Conservation (phyloP, 2,888 invertebrate species). For the Tubulanus polymorphus region DNA sequence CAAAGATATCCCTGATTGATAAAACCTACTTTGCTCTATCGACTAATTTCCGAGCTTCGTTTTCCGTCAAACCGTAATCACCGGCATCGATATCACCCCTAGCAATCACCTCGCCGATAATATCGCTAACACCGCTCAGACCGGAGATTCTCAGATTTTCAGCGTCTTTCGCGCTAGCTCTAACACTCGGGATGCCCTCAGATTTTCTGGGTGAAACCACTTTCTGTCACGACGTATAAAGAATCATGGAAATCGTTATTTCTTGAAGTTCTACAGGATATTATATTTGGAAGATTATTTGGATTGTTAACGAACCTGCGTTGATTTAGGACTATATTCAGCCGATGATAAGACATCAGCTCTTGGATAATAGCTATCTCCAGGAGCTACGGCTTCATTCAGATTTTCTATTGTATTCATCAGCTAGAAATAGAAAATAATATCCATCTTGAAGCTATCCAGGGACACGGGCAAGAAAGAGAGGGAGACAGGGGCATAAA, state of each 20-base stretch:
- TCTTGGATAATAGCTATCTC: neutral
- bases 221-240: no score
- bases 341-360: no score
- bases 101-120: conserved; percentile 42
- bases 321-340: no score
- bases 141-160: conserved; percentile 22
- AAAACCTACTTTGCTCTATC: conserved; percentile 22
- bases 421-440: conserved; percentile 6
- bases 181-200: no score
- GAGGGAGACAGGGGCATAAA: neutral
- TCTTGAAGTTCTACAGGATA: no score
- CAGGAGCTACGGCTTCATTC: conserved; percentile 6
- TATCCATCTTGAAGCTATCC: no score
- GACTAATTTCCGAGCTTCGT: conserved; percentile 29
- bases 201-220: no score
- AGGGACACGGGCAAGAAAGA: neutral
- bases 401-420: conserved; percentile 15
- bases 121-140: conserved; percentile 43
- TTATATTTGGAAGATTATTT: no score
- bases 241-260: no score
- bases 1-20: no score
- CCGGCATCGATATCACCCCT: conserved; percentile 35
- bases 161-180: no score
- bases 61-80: conserved; percentile 33
- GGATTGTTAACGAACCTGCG: no score